Evolutionary conservation across 1,140 invertebrate genomes (phyloP).

Genomic region (Bursaphelenchus mucronatus): DNA sequence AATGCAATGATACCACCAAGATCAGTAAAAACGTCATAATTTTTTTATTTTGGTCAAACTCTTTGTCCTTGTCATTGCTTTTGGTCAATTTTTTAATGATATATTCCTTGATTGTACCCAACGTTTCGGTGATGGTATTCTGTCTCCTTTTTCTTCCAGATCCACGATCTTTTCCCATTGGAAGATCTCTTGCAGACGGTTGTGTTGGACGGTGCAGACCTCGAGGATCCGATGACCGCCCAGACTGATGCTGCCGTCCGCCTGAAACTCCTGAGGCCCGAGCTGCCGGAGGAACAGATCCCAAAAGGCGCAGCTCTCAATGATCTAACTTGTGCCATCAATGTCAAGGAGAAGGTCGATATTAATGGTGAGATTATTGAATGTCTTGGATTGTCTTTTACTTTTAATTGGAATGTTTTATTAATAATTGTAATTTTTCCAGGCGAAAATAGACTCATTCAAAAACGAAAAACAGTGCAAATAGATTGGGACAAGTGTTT

Average conservation of each 20-base stretch:
- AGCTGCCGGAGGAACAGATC: slow-evolving; percentile 53
- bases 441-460: slow-evolving; percentile 60
- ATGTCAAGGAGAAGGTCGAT: slow-evolving; percentile 60
- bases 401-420: not conserved
- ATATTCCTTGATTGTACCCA: not conserved
- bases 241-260: slow-evolving; percentile 44
- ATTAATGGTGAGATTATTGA: slow-evolving; percentile 48
- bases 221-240: slow-evolving; percentile 5
- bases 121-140: slow-evolving; percentile 1
- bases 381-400: slow-evolving; percentile 11
- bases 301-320: slow-evolving; percentile 45
- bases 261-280: slow-evolving; percentile 53
- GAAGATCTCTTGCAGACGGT: slow-evolving; percentile 46
- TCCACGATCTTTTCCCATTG: slow-evolving; percentile 48
- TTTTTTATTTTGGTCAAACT: not conserved
- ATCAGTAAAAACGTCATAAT: not conserved
- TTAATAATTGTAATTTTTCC: slow-evolving; percentile 26
- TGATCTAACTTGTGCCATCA: slow-evolving; percentile 54
- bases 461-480: slow-evolving; percentile 59
- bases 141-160: slow-evolving; percentile 33
- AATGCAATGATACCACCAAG: not conserved
- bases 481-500: slow-evolving; percentile 61
- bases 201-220: slow-evolving; percentile 22
- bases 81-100: slow-evolving; percentile 1
- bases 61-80: not conserved